These are phyloP conservation scores for Phylloscopus trochilus DNA, from an alignment of 2,113 vertebrate species.

Conservation along the genomic window DNA sequence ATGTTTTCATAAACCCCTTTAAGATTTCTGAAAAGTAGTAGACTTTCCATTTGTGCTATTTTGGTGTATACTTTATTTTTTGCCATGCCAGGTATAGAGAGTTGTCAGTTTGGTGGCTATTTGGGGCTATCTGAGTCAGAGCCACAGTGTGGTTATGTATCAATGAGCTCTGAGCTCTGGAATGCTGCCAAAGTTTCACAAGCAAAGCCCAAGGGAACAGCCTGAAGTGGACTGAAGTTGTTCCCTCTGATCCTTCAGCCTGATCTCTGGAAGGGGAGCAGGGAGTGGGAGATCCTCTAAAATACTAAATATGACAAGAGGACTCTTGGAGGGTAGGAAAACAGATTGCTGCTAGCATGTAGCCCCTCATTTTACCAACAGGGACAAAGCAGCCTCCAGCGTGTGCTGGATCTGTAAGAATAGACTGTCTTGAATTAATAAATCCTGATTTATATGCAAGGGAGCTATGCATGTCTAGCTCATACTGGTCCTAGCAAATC, in stretches of 20 bases:
- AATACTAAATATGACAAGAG: not conserved
- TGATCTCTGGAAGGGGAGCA: not conserved
- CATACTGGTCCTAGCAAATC: not conserved
- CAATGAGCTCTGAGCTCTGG: not conserved
- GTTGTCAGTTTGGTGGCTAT: not conserved
- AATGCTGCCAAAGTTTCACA: not conserved
- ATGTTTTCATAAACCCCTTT: not conserved
- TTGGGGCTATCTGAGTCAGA: not conserved
- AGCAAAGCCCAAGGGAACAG: not conserved
- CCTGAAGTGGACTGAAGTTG: not conserved
- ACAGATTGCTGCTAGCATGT: not conserved
- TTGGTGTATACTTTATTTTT: not conserved
- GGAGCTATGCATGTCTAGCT: not conserved
- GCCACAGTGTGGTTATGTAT: rapidly evolving
- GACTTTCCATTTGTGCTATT: not conserved
- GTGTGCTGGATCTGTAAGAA: not conserved
- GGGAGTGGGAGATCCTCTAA: not conserved
- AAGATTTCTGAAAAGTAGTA: not conserved
- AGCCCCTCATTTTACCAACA: not conserved
- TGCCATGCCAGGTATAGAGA: not conserved
- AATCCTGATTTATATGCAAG: not conserved
- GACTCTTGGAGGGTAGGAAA: not conserved
- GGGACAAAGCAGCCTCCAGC: not conserved
- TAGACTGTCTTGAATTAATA: not conserved
- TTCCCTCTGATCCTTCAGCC: not conserved